Evolutionary conservation across 2,888 invertebrate genomes (phyloP).

Genomic region (Aethes cnicana): DNA sequence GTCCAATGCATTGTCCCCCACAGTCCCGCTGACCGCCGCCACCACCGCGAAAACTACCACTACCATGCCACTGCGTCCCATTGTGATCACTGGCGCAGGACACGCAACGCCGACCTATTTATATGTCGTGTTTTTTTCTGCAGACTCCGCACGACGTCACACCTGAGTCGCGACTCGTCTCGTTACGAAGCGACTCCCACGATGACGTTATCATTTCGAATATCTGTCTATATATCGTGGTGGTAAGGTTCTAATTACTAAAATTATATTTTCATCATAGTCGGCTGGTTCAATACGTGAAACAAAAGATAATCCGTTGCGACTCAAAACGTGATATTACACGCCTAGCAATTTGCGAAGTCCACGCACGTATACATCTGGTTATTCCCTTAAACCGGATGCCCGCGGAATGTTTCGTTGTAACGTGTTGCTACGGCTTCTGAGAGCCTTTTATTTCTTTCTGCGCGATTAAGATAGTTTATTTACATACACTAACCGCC

Average conservation of each 20-base stretch:
- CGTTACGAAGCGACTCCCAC: slow-evolving; percentile 56
- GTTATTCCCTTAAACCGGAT: slow-evolving; percentile 73
- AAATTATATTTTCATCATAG: not conserved
- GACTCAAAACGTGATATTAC: slow-evolving; percentile 43
- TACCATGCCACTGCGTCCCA: slow-evolving; percentile 65
- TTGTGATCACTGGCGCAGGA: slow-evolving; percentile 71
- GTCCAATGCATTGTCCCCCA: slow-evolving; percentile 63
- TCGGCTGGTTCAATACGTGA: not conserved
- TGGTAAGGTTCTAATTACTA: slow-evolving; percentile 6
- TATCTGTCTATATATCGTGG: slow-evolving; percentile 20
- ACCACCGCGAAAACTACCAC: slow-evolving; percentile 59
- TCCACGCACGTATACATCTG: slow-evolving; percentile 58
- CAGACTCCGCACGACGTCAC: slow-evolving; percentile 56
- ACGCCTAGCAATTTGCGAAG: slow-evolving; percentile 56
- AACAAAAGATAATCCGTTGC: slow-evolving; percentile 31
- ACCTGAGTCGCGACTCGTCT: slow-evolving; percentile 37
- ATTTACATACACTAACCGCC: slow-evolving; percentile 42
- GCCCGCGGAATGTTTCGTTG: slow-evolving; percentile 45
- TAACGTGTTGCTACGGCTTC: slow-evolving; percentile 25
- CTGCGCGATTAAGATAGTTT: slow-evolving; percentile 44
- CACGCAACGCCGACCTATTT: slow-evolving; percentile 66
- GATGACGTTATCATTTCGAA: slow-evolving; percentile 52
- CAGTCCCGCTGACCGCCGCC: slow-evolving; percentile 51
- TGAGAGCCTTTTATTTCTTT: slow-evolving; percentile 43
- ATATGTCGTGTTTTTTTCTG: slow-evolving; percentile 66